Percentiles rank a stretch among this genome's conserved stretches.
These are phyloP conservation scores for Chaunax sp. DNA, from an alignment of 2,797 vertebrate genomes.

Conservation along the genomic window DNA sequence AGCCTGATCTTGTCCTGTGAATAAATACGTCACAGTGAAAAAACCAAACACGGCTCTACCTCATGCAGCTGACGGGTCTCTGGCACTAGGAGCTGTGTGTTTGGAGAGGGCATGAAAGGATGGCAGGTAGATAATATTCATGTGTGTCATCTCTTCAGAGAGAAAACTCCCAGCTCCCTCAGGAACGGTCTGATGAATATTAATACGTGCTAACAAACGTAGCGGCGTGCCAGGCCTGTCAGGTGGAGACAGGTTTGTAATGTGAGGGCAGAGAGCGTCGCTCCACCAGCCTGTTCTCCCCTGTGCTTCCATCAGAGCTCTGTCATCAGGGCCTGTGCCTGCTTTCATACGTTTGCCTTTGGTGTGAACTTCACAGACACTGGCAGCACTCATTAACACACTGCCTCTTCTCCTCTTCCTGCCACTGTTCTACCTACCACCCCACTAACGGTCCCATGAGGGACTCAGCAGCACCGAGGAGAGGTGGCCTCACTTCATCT, in stretches of 20 bases:
- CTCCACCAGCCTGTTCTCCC: constrained; percentile 67
- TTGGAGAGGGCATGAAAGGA: constrained; percentile 53
- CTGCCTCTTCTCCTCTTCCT: constrained; percentile 46
- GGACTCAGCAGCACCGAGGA: constrained; percentile 15
- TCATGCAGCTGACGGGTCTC: constrained; percentile 43
- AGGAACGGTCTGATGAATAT: constrained; percentile 78
- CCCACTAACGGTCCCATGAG: constrained; percentile 44
- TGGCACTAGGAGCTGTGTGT: constrained; percentile 43
- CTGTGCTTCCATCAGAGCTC: constrained; percentile 38
- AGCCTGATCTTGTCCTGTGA: no score
- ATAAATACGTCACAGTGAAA: no score
- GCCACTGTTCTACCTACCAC: constrained; percentile 30
- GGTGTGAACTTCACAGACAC: constrained; percentile 65
- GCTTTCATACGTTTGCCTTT: constrained; percentile 72
- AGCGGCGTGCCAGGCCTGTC: constrained; percentile 63
- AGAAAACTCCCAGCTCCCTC: constrained; percentile 48
- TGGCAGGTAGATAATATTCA: constrained; percentile 76
- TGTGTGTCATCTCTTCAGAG: constrained; percentile 74
- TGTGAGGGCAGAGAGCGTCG: constrained; percentile 67
- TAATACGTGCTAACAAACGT: constrained; percentile 73
- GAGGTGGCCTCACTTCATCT: constrained; percentile 30
- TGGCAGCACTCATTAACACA: constrained; percentile 63
- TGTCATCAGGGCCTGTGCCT: constrained; percentile 38
- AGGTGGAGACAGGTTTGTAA: constrained; percentile 69
- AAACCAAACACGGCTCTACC: no score